A percentile compares a stretch with the other conserved stretches of the same genome.
These are phyloP conservation scores for Rattus rattus DNA, from an alignment of 2,113 vertebrate genomes.

Conservation along the genomic window DNA sequence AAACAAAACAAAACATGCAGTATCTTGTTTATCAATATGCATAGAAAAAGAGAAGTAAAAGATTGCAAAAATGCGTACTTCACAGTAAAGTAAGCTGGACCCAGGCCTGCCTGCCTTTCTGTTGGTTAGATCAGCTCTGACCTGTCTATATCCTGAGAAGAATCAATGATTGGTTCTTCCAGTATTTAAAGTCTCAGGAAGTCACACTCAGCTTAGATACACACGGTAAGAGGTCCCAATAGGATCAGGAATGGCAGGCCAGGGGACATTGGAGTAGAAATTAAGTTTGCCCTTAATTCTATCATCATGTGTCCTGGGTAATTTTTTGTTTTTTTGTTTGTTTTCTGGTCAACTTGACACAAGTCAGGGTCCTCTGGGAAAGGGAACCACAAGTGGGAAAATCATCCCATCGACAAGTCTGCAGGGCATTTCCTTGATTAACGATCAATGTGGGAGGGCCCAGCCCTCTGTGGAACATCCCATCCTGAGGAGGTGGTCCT, in stretches of 20 bases:
- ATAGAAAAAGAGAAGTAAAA: slow-evolving; percentile 46
- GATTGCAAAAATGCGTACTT: not conserved
- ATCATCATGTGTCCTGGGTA: not conserved
- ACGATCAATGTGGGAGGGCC: not conserved
- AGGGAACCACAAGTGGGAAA: not conserved
- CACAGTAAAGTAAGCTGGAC: slow-evolving; percentile 68
- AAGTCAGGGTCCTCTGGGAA: not conserved
- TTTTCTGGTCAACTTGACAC: not conserved
- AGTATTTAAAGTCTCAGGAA: slow-evolving; percentile 61
- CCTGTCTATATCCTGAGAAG: slow-evolving; percentile 63
- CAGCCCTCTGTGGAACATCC: not conserved
- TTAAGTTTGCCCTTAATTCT: not conserved
- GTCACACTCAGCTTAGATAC: not conserved
- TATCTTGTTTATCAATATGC: slow-evolving; percentile 57
- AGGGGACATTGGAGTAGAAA: not conserved
- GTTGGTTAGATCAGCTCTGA: slow-evolving; percentile 45
- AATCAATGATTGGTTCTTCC: slow-evolving; percentile 45
- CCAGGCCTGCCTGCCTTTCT: slow-evolving; percentile 64
- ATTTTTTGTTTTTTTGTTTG: not conserved
- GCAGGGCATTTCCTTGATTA: not conserved
- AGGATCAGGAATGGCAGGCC: not conserved
- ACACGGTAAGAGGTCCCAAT: not conserved
- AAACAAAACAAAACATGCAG: not conserved
- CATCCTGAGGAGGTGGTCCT: not conserved
- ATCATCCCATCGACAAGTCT: not conserved